Evolutionary conservation across 2,113 vertebrate species (phyloP), one percentile per base, ranked within the genome.

Genomic region (Eudorcas thomsonii): DNA sequence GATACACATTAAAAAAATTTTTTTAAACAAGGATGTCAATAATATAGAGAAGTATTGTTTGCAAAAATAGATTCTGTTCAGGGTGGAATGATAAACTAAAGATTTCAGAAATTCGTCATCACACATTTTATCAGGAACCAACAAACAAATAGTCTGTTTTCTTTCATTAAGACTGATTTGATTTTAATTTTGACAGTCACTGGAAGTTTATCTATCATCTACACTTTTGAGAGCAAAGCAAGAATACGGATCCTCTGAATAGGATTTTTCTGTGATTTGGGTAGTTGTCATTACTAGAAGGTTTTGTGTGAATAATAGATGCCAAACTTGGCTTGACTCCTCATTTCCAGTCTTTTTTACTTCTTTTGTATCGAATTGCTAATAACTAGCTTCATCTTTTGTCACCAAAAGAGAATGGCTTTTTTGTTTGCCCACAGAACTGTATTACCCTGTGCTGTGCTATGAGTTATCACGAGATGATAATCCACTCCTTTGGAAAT

Each of bases 121-220:
- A 57, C 90, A 87, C 92, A 94, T 98, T 99, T 99, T 98, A 97
- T 98, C 90, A 90, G 97, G 94, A 98, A 83, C 60, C 55, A 98
- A 94, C 96, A 4, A 39, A 97, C 86, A 98, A 96, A 89, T 91
- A 71, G 92, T 95, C 91, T 93, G 36, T 91, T 97, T 96, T 81
- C 96, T 97, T 98, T 98, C 94, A 98, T 98, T 98, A 98, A 98
- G 96, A 98, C 97, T 97, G 95, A 87, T 98, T 98, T 98, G 96
- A 98, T 98, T 98, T 99, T 99, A 98, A 98, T 98, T 98, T 98
- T 98, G 98, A 98, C 97, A 98, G 97, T 94, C 97, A 97, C 96
- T 98, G 98, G 96, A 98, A 98, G 98, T 98, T 71, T 99, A 98
- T 98, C 98, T 99, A 83, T 98, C 98, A 99, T 99, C 98, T 99